Evolutionary conservation across 1,140 invertebrate genomes (phyloP).

Genomic region (Drosophila baimaii): DNA sequence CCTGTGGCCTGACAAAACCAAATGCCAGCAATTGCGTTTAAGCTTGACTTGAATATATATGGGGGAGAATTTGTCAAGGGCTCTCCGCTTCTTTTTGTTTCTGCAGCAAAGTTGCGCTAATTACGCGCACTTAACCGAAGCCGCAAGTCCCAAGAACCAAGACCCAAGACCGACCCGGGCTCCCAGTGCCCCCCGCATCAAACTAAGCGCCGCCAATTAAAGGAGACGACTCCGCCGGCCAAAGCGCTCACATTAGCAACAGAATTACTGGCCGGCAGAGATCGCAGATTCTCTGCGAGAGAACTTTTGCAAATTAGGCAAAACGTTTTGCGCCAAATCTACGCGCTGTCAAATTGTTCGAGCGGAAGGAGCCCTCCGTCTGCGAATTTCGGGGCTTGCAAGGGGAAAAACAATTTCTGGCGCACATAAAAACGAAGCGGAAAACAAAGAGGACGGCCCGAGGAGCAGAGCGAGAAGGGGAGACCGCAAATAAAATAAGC

Average conservation of each 20-base stretch:
- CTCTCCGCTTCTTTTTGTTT: constrained; percentile 2
- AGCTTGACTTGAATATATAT: constrained; percentile 53
- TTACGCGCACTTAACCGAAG: constrained; percentile 73
- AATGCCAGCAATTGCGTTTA: constrained; percentile 57
- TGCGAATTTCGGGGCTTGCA: not conserved
- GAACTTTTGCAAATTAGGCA: constrained; percentile 82
- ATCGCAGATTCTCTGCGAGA: constrained; percentile 25
- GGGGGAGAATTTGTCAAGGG: constrained; percentile 61
- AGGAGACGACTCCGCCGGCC: constrained; percentile 46
- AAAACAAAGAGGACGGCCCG: constrained; percentile 31
- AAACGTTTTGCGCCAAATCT: constrained; percentile 82
- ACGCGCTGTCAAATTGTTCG: constrained; percentile 81
- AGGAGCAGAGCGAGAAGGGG: constrained; percentile 16
- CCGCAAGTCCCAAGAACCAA: constrained; percentile 11
- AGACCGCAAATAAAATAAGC: constrained; percentile 77
- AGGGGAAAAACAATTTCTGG: constrained; percentile 50
- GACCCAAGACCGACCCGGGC: constrained; percentile 7
- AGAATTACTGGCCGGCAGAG: constrained; percentile 53
- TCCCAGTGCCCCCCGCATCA: constrained; percentile 32
- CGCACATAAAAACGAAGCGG: constrained; percentile 51
- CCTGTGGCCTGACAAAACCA: constrained; percentile 63
- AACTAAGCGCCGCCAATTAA: constrained; percentile 77
- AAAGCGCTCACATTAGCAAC: constrained; percentile 66
- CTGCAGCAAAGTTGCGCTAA: constrained; percentile 63
- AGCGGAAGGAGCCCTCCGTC: constrained; percentile 64